Evolutionary conservation across 2,888 invertebrate genomes (phyloP).

Genomic region (Drosophila siamana): DNA sequence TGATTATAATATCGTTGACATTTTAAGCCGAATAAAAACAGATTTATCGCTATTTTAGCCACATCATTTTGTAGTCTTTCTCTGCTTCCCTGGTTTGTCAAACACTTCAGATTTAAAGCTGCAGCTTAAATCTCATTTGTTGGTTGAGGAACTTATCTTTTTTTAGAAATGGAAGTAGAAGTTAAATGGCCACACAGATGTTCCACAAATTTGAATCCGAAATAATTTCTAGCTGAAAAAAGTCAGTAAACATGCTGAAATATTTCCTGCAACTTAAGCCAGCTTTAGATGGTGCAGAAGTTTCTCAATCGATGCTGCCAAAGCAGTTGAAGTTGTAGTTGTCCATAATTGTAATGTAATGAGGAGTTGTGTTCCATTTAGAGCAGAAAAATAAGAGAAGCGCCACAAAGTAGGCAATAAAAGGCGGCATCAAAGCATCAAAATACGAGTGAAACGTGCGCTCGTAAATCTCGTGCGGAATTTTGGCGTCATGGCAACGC

Average conservation of each 20-base stretch:
- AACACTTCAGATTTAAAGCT: neutral
- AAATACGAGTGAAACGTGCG: conserved; percentile 44
- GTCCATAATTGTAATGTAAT: conserved; percentile 10
- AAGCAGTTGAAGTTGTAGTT: conserved; percentile 1
- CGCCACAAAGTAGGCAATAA: conserved; percentile 73
- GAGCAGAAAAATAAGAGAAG: neutral
- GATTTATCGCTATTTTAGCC: too few species aligned
- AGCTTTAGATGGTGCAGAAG: neutral
- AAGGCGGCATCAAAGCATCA: conserved; percentile 37
- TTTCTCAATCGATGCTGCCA: neutral
- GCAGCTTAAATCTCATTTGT: too few species aligned
- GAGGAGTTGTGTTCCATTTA: conserved; percentile 14
- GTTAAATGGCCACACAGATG: neutral
- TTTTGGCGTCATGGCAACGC: conserved; percentile 45
- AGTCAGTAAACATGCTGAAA: neutral
- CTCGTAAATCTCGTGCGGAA: conserved; percentile 55
- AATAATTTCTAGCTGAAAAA: neutral
- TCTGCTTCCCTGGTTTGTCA: too few species aligned
- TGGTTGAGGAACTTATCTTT: neutral
- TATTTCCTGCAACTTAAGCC: neutral
- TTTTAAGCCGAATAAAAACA: too few species aligned
- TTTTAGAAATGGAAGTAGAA: neutral
- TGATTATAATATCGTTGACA: too few species aligned
- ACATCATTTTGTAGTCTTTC: too few species aligned
- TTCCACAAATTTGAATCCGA: neutral